Conservation (phyloP, 2,888 invertebrate genomes). For the Limnephilus lunatus region DNA sequence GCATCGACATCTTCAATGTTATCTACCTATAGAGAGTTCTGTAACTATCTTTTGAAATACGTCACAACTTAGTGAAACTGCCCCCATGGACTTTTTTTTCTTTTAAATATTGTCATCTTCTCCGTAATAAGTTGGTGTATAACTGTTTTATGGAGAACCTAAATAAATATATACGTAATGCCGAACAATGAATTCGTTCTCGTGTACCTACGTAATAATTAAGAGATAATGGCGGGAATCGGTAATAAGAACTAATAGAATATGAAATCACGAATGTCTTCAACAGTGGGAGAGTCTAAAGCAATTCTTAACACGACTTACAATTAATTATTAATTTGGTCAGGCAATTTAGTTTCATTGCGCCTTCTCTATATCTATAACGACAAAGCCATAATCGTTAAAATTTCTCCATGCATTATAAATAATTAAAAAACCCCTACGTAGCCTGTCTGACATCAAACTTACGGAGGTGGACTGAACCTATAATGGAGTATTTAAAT, state of each 20-base stretch:
- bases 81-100: no score
- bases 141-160: no score
- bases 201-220: background rate
- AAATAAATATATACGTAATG: background rate
- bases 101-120: no score
- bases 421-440: background rate
- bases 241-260: background rate
- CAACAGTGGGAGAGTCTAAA: background rate
- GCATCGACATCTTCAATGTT: no score
- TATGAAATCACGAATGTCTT: background rate
- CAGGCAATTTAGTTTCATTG: background rate
- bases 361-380: background rate
- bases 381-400: background rate
- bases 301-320: background rate
- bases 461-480: background rate
- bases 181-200: background rate
- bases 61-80: no score
- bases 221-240: background rate
- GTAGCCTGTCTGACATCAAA: background rate
- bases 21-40: no score
- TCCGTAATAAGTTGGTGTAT: no score
- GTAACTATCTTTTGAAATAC: no score
- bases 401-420: background rate
- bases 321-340: background rate
- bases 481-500: background rate